Percentiles rank a stretch among this genome's conserved stretches.
Evolutionary conservation across 1,140 invertebrate genomes (phyloP).

Genomic region (Colletes latitarsis): DNA sequence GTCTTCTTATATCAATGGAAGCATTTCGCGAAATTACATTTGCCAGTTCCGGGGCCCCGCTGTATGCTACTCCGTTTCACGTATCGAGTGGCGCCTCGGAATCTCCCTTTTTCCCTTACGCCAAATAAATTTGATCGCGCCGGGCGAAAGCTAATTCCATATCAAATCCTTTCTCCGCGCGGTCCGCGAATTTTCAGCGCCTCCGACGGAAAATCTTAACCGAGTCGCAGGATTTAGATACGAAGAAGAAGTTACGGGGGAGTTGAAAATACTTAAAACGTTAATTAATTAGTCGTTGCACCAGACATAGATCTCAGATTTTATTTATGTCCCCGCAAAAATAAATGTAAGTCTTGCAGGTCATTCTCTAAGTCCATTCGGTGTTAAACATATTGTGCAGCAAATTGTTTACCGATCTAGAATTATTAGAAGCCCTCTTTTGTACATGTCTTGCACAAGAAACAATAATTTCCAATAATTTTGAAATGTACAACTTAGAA

Average conservation of each 20-base stretch:
- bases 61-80: conserved; percentile 41
- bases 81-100: conserved; percentile 40
- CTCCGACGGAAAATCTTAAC: background rate
- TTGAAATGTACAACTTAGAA: too few species aligned
- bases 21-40: conserved; percentile 75
- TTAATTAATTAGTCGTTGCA: too few species aligned
- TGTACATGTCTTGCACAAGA: too few species aligned
- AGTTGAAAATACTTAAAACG: too few species aligned
- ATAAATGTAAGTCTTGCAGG: too few species aligned
- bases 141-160: conserved; percentile 1
- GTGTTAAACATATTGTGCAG: too few species aligned
- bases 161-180: background rate
- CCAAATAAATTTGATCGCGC: conserved; percentile 29
- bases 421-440: too few species aligned
- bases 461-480: too few species aligned
- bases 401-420: too few species aligned
- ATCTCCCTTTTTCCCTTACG: background rate
- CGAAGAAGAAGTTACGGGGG: background rate
- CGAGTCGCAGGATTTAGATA: background rate
- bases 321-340: too few species aligned
- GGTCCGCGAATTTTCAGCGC: background rate
- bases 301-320: too few species aligned
- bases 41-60: conserved; percentile 46
- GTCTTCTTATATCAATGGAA: conserved; percentile 75
- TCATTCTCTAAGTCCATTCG: too few species aligned